Conservation (phyloP, 2,113 vertebrate genomes). For the Perca fluviatilis region DNA sequence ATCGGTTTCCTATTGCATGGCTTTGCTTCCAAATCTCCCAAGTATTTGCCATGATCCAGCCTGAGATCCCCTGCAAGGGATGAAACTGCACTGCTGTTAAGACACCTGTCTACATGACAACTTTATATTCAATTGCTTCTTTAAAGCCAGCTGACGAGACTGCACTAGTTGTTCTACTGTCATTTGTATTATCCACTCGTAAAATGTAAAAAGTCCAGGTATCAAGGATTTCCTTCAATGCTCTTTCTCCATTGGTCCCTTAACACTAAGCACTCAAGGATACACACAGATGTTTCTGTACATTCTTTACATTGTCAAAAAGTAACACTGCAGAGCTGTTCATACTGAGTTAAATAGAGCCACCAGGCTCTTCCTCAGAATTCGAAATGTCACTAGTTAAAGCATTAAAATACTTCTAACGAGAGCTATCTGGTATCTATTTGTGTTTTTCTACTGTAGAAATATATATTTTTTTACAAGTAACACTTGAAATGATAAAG, state of each 20-base stretch:
- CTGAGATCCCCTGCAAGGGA: constrained; percentile 23
- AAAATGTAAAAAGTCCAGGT: neutral
- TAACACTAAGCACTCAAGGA: neutral
- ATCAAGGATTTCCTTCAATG: neutral
- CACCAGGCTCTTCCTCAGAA: no score
- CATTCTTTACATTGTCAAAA: neutral
- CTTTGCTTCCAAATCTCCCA: constrained; percentile 33
- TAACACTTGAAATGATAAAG: no score
- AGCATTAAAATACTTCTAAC: no score
- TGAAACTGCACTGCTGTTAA: constrained; percentile 9
- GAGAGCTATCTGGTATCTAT: no score
- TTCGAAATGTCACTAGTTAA: no score
- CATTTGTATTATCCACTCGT: constrained; percentile 5
- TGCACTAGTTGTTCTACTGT: neutral
- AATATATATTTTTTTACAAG: no score
- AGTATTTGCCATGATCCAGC: constrained; percentile 20
- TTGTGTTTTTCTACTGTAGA: no score
- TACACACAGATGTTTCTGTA: neutral
- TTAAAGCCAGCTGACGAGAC: constrained; percentile 5
- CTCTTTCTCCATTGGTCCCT: constrained; percentile 1
- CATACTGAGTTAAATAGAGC: neutral
- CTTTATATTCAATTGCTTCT: constrained; percentile 26
- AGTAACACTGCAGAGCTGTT: neutral
- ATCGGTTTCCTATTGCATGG: constrained; percentile 7
- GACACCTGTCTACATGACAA: constrained; percentile 5